Evolutionary conservation across 1,140 invertebrate species (phyloP).

Genomic region (Papilio polytes): DNA sequence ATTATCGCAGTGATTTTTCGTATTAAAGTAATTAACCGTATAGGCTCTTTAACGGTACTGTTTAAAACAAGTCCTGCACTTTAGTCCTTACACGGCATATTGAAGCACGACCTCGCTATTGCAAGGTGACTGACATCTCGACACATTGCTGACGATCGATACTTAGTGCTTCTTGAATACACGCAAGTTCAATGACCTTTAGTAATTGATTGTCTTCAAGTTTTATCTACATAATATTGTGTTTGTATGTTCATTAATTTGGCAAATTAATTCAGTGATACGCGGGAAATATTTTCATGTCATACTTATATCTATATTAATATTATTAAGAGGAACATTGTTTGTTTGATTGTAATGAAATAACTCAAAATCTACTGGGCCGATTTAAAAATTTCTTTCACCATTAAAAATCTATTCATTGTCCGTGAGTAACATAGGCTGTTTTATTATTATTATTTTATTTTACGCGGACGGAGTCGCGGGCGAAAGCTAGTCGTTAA

Average conservation of each 20-base stretch:
- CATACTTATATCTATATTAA: too few relatives aligned
- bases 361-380: too few relatives aligned
- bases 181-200: conserved; percentile 12
- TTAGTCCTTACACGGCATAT: not conserved
- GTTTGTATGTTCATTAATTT: not conserved
- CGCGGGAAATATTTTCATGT: not conserved
- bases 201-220: not conserved
- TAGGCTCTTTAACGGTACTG: not conserved
- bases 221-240: not conserved
- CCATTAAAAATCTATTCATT: too few relatives aligned
- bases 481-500: too few relatives aligned
- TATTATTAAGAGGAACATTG: too few relatives aligned
- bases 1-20: not conserved
- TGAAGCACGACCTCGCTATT: conserved; percentile 23
- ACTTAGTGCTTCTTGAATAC: conserved; percentile 5
- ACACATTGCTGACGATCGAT: conserved; percentile 35
- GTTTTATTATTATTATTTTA: too few relatives aligned
- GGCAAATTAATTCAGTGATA: not conserved
- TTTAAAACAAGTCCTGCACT: conserved; percentile 33
- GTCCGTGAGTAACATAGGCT: too few relatives aligned
- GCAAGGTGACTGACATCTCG: conserved; percentile 39
- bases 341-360: too few relatives aligned
- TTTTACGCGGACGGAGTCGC: too few relatives aligned
- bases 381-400: too few relatives aligned
- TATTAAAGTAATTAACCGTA: not conserved